These are phyloP conservation scores for Rhingia rostrata DNA, from an alignment of 2,888 invertebrate species.

Conservation along the genomic window DNA sequence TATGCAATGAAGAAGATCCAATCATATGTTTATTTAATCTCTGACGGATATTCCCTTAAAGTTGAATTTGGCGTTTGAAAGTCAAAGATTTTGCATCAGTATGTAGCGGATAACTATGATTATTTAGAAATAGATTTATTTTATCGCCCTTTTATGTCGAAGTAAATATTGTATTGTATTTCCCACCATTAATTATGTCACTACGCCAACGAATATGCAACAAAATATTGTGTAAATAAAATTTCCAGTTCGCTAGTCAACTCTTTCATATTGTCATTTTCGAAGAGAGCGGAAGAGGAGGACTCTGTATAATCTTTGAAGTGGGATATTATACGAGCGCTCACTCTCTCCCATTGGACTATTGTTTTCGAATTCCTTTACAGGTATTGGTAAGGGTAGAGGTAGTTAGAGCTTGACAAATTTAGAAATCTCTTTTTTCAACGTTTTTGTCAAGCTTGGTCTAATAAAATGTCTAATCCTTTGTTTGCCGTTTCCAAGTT, in stretches of 20 bases:
- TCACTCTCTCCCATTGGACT: neutral
- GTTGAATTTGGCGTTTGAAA: neutral
- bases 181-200: neutral
- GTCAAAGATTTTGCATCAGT: neutral
- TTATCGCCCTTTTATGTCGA: too few relatives aligned
- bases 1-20: neutral
- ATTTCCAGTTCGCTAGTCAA: conserved; percentile 29
- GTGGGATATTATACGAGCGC: too few relatives aligned
- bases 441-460: neutral
- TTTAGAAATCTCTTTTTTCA: neutral
- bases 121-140: neutral
- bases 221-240: neutral
- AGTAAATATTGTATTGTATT: neutral
- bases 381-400: neutral
- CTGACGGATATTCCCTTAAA: neutral
- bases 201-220: conserved; percentile 48
- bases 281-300: conserved; percentile 16
- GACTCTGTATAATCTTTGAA: too few relatives aligned
- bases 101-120: too few relatives aligned
- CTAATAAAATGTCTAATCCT: conserved; percentile 17
- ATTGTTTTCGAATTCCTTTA: neutral
- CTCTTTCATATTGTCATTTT: conserved; percentile 41
- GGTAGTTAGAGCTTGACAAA: neutral
- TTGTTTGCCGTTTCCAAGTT: conserved; percentile 26
- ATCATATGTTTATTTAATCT: neutral